These are phyloP conservation scores for Stenolophus ochropezus DNA, from an alignment of 2,888 invertebrate genomes.

Conservation along the genomic window DNA sequence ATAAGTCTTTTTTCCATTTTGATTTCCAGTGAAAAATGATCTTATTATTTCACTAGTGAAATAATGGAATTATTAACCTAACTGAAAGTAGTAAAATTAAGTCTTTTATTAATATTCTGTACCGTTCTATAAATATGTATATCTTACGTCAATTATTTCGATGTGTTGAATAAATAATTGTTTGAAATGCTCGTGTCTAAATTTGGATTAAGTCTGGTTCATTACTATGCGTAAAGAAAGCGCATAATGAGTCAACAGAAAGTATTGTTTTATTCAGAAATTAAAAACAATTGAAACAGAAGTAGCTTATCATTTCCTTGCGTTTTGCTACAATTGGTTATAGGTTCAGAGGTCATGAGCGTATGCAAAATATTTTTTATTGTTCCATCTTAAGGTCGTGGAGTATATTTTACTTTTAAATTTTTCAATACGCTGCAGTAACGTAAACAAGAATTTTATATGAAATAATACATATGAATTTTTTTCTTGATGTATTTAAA, in stretches of 20 bases:
- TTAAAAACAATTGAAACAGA: slow-evolving; percentile 29
- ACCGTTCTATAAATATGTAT: too few relatives aligned
- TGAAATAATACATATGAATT: not conserved
- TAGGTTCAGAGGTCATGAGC: slow-evolving; percentile 7
- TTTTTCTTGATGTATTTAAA: not conserved
- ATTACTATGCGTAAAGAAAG: not conserved
- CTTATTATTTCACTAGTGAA: too few relatives aligned
- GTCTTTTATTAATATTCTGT: too few relatives aligned
- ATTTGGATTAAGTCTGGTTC: too few relatives aligned
- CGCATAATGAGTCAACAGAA: slow-evolving; percentile 30
- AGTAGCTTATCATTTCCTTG: slow-evolving; percentile 30
- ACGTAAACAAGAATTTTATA: not conserved
- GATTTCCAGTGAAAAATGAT: too few relatives aligned
- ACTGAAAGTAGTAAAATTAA: too few relatives aligned
- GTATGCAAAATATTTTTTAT: slow-evolving; percentile 22
- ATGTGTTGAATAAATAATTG: too few relatives aligned
- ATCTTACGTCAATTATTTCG: too few relatives aligned
- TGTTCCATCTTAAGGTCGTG: not conserved
- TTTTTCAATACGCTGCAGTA: not conserved
- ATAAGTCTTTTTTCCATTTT: too few relatives aligned
- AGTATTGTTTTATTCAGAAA: slow-evolving; percentile 31
- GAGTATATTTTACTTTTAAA: not conserved
- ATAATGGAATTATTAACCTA: too few relatives aligned
- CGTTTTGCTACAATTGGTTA: slow-evolving; percentile 4
- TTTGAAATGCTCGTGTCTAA: too few relatives aligned